Base-by-base conservation (phyloP, 1,140 invertebrate genomes). In the Andricus grossulariae region DNA sequence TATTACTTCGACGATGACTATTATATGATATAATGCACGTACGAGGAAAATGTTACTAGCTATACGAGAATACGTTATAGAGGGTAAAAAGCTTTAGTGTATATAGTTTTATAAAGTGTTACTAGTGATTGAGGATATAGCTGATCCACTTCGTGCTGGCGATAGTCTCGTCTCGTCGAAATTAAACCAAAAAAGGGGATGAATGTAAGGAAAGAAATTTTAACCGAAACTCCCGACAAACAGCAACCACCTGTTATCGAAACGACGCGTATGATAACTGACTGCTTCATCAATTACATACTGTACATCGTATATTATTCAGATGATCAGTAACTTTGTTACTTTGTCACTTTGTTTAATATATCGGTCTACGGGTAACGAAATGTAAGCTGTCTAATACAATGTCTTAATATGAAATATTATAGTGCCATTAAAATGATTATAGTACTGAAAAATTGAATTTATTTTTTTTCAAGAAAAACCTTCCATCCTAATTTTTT, bases 91-190 rank as follows among this genome's bases (percentile, higher is more conserved):
- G 88, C 88, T 91, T 90, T 89, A 90, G 89, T 90, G 90, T 91
- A 91, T 88, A 91, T 91, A 91, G 89, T 91, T 91, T 91, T 91
- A 86, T 90, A 90, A 90, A 90, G 87, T 90, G 88, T 90, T 89
- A 89, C 83, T 90, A 90, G 86, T 74, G 76, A 87, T 81, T 78
- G 79, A 84, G 25, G 55, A 86, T 84, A 81, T 83, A 84, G 82
- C 83, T 83, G 79, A 86, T 83, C 79, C 79, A 83, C 80, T 80
- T 85, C 82, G 81, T 85, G 82, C 80, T 83, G 82, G 79, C 78
- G 80, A 82, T 82, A 72, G 66, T 83, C 78, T 81, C 39, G 39
- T 45, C 39, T 32, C 78, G 80, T 83, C 80, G 83, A 82, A 80
- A 82, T 55, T 78, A 78, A 75, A 66, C 72, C 78, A 82, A 66